Base-by-base conservation (phyloP, 2,888 invertebrate species). In the Xestoiulus laeticollis region DNA sequence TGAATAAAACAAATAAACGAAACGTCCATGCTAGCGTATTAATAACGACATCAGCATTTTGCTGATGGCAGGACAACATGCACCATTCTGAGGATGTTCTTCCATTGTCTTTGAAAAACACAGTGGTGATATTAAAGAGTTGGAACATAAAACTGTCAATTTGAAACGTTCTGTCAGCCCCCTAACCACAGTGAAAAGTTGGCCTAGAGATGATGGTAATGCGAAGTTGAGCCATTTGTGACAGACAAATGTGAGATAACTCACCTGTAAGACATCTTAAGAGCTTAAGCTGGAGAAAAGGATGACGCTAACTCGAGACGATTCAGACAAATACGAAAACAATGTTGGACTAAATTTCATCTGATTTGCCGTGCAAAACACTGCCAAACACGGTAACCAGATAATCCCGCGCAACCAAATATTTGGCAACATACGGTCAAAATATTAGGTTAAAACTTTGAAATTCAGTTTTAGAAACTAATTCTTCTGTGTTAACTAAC, bases 11-110 rank as follows among this genome's bases (percentile, higher is more conserved):
- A 44, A 86, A 86, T 8, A 30, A 44, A 86, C 43, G 26, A 38
- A 43, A 85, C 85, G 43, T 85, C 68, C 68, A 68, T 68, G 68
- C 68, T 22, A 68, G 68, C 8, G 68, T 26, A n/a, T 59, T 59
- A 68, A 68, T 26, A 10, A 26, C 68, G 59, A 68, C 8, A 26
- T 22, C 68, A 68, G 22, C 68, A 22, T 26, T 1, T 38, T 26
- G 68, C 68, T 68, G 68, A 22, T 59, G 59, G 22, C 26, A 22
- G 26, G 68, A n/a, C 68, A 68, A 26, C 68, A 68, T 68, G 68
- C 68, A 68, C 68, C 68, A 26, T n/a, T 26, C 26, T 8, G 68
- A 68, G 22, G 68, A 19, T 19, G n/a, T 22, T 59, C 22, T 8
- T 59, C 22, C 59, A 59, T n/a, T n/a, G 22, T 22, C 19, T n/a